Conservation (phyloP, 2,113 vertebrate genomes). For the Bagarius yarrelli region DNA sequence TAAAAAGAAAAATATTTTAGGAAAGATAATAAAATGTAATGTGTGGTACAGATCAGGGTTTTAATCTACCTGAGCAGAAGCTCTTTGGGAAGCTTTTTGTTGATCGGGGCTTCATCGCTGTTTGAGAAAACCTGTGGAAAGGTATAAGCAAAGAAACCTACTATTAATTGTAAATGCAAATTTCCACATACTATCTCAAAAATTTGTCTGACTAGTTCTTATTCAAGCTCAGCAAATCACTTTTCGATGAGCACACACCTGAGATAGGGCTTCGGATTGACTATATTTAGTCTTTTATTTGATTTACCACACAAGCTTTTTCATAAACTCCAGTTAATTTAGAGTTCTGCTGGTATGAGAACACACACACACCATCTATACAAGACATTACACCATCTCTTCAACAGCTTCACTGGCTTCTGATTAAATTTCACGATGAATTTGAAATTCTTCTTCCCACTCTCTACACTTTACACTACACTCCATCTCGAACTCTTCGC, state of each 20-base stretch:
- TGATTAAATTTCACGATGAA: too few relatives aligned
- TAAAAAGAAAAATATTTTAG: conserved; percentile 60
- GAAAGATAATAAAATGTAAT: not conserved
- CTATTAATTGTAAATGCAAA: conserved; percentile 1
- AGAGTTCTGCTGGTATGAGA: too few relatives aligned
- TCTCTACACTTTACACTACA: too few relatives aligned
- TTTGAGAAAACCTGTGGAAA: conserved; percentile 85
- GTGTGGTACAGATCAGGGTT: not conserved
- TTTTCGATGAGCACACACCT: not conserved
- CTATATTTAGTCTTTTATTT: not conserved
- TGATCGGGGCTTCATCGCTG: conserved; percentile 93
- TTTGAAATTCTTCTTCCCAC: too few relatives aligned
- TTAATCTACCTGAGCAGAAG: conserved; percentile 85
- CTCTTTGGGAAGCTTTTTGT: conserved; percentile 97
- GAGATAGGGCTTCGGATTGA: not conserved
- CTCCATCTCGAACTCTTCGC: too few relatives aligned
- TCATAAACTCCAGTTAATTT: too few relatives aligned
- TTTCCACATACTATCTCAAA: not conserved
- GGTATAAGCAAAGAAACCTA: not conserved
- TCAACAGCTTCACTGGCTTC: too few relatives aligned
- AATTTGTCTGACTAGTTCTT: not conserved
- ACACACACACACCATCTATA: too few relatives aligned
- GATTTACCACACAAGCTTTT: too few relatives aligned
- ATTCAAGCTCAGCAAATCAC: not conserved
- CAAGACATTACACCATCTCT: too few relatives aligned